Evolutionary conservation across 2,797 vertebrate species (phyloP), one percentile per base, ranked within the genome.

Genomic region (Agapornis canus): DNA sequence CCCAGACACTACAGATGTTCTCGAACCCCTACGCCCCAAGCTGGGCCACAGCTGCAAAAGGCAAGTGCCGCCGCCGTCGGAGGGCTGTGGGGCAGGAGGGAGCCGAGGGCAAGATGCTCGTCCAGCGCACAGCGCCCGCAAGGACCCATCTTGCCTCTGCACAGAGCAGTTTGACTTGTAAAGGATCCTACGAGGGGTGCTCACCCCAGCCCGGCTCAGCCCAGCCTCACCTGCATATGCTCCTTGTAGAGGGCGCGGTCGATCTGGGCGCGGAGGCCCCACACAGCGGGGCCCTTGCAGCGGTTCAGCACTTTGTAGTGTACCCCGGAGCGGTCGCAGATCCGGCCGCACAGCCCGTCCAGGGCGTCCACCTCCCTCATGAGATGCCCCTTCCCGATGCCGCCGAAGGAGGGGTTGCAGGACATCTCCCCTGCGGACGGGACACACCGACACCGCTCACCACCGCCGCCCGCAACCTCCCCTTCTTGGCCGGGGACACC

Each of bases 321-420:
- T 80, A 99, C 95, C 15, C 99, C 99, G 19, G 99, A 98, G 95
- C 97, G 98, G 96, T 99, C 99, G 70, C 98, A 99, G 31, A 99
- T 97, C 54, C 99, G 98, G 32, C 98, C 98, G 87, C 99, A 99
- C 32, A 99, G 96, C 37, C 99, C 99, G 63, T 99, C 99, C 96
- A 99, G 95, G 4, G 99, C 99, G 57, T 99, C 99, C 9, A 99
- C 97, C 96, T 99, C 99, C 61, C 98, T 98, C 95, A 99, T 97
- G n/a, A 99, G 98, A 35, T 99, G 99, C 5, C 99, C 99, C 96
- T 99, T 99, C 27, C 99, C 99, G 14, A 99, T 98, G 61, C 99
- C 99, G 7, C 99, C 99, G 95, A 99, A 97, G 39, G 99, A 99
- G 2, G 99, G 99, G 97, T 99, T 99, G 96, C 99, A 99, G 70